These are phyloP conservation scores for Diplodus puntazzo DNA, from an alignment of 2,797 vertebrate species.

Conservation along the genomic window DNA sequence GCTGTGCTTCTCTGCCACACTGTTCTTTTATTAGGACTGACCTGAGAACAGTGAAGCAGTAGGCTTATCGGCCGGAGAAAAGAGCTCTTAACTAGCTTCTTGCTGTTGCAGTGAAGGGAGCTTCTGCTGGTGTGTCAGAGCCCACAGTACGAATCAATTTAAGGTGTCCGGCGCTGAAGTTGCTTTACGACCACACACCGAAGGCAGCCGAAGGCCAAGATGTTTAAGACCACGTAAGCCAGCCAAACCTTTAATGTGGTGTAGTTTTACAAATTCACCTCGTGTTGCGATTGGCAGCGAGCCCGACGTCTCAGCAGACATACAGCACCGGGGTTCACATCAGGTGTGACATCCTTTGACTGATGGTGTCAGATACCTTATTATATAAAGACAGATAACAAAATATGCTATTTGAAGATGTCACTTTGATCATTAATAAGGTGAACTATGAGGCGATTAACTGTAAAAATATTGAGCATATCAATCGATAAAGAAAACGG, in stretches of 20 bases:
- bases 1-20: neutral
- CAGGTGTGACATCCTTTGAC: slow-evolving; percentile 41
- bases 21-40: slow-evolving; percentile 20
- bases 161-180: slow-evolving; percentile 42
- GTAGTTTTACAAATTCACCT: slow-evolving; percentile 44
- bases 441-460: too few species aligned
- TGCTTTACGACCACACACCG: slow-evolving; percentile 39
- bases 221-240: slow-evolving; percentile 33
- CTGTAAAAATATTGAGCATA: too few species aligned
- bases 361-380: neutral
- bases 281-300: slow-evolving; percentile 17
- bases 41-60: slow-evolving; percentile 8
- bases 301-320: slow-evolving; percentile 25
- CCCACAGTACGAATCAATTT: slow-evolving; percentile 40
- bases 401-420: too few species aligned
- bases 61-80: neutral
- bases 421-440: too few species aligned
- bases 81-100: slow-evolving; percentile 21
- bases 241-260: slow-evolving; percentile 21
- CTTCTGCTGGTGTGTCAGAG: slow-evolving; percentile 30
- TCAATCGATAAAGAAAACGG: too few species aligned
- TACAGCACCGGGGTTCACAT: slow-evolving; percentile 10
- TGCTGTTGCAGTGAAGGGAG: slow-evolving; percentile 9
- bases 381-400: too few species aligned
- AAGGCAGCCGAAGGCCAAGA: slow-evolving; percentile 39